Percentiles rank a stretch among this genome's conserved stretches.
Evolutionary conservation across 2,797 vertebrate species (phyloP).

Genomic region (Pipistrellus pipistrellus): DNA sequence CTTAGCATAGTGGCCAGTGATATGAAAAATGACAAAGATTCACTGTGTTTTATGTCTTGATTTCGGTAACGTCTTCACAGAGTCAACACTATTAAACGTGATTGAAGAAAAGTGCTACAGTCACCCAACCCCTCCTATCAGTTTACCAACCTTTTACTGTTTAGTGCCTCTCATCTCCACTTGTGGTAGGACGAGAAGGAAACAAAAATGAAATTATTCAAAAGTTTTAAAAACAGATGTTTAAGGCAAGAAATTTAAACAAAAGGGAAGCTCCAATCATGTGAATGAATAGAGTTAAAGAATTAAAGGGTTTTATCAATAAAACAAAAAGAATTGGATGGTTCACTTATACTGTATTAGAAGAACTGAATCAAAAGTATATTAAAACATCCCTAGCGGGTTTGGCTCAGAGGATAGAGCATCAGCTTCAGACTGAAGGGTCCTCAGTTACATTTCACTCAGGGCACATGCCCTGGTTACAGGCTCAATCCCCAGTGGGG

Average conservation of each 20-base stretch:
- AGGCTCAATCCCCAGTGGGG: too few species aligned
- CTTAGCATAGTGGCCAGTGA: background rate
- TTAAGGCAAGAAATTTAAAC: conserved; percentile 35
- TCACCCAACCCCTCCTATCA: background rate
- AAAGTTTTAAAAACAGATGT: background rate
- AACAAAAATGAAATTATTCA: conserved; percentile 48
- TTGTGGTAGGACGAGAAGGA: background rate
- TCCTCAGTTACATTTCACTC: too few species aligned
- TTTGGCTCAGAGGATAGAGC: too few species aligned
- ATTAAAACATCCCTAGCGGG: background rate
- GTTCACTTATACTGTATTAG: background rate
- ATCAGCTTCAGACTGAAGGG: too few species aligned
- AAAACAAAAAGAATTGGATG: background rate
- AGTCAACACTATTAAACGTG: conserved; percentile 24
- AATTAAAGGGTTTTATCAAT: background rate
- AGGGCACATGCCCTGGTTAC: too few species aligned
- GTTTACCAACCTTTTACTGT: conserved; percentile 30
- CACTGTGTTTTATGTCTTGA: conserved; percentile 18
- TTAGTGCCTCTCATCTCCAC: background rate
- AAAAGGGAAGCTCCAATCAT: background rate
- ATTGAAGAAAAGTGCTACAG: background rate
- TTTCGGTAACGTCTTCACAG: conserved; percentile 20
- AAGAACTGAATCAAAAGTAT: conserved; percentile 44
- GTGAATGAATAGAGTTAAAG: background rate
- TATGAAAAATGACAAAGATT: conserved; percentile 56